Evolutionary conservation across 30 jellyfish, hydroid and myxozoan genomes (phyloP), one percentile per base, ranked within the genome.

Genomic region (Catostylus mosaicus): DNA sequence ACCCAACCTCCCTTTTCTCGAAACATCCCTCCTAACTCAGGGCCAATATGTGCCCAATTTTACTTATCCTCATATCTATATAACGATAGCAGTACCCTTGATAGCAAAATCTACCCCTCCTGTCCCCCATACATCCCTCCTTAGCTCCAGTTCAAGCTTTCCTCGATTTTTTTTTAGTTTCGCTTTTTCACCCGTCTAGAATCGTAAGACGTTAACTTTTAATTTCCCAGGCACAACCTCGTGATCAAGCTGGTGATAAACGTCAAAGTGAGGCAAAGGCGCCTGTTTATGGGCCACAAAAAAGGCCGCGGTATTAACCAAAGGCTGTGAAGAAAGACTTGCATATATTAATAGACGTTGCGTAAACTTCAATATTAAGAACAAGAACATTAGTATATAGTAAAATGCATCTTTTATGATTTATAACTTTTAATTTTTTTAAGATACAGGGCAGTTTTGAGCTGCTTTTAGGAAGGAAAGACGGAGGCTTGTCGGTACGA

Each of bases 231-330:
- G 85, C 74, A 74, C 80, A 68, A 27, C 80, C 80, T 33, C 80
- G 80, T 36, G 80, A 68, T 46, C 80, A 27, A 57, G 74, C 66
- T 51, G 85, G 85, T 26, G 74, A 57, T 74, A 74, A 74, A 60
- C 85, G 85, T 54, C 85, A 74, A 40, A 47, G 43, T 35, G 85
- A 74, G 73, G 43, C 85, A 30, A 74, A 74, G 85, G 38, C 71
- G 38, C 75, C 85, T 29, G 73, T 50, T 18, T 74, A 47, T 34
- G 74, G 74, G 61, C 72, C 85, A 50, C 85, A 74, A 7, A 74
- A 74, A 52, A 57, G 85, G 85, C 85, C 85, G 34, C 85, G 85
- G 10, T 74, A 50, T 51, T 74, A 54, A 57, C n/a, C n/a, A 59
- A 11, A 59, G 38, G 24, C 71, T 27, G 2, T 27, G 38, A 59